Base-by-base conservation (phyloP, 2,888 invertebrate species). In the Dicranocentrus wangi region DNA sequence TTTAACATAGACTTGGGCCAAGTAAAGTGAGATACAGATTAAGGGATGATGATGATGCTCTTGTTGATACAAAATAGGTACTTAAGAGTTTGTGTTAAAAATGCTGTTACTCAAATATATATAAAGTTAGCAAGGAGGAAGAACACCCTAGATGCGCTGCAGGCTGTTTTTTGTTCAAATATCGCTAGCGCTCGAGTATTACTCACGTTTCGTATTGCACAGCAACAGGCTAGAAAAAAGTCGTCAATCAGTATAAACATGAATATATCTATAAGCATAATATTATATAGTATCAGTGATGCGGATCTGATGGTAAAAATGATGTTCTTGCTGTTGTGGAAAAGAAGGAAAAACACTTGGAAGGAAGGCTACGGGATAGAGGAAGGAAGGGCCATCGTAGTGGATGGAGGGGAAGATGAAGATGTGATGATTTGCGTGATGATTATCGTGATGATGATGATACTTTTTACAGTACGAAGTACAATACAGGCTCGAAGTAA, bases 391-490 rank as follows among this genome's bases (percentile, higher is more conserved):
- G 61, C 19, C 66, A n/a, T 61, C 66, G 25, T 66, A 8, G 1
- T 28, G 21, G 47, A 66, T 47, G 7, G 17, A 19, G 15, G n/a
- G 19, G 61, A 25, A 15, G 61, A 61, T 58, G 55, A 58, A 58
- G 68, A 68, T 70, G 32, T 70, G 69, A 70, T 70, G 69, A 70
- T 70, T 55, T 58, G 32, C 58, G 32, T 58, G 69, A 55, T 55
- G 42, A 70, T 70, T 51, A 70, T 70, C 7, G 58, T n/a, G 42
- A 70, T 70, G 69, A 70, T 70, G 23, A 58, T 23, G 25, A 55
- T 70, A 68, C 42, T 66, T 66, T 66, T 47, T 23, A 65, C 42
- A 23, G 19, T n/a, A n/a, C 25, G 23, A 53, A 53, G 32, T 68
- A 68, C 28, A 51, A 68, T 51, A 68, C 51, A 28, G 21, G 51